Evolutionary conservation across 2,797 vertebrate genomes (phyloP), one percentile per base, ranked within the genome.

Genomic region (Macropus fuliginosus): DNA sequence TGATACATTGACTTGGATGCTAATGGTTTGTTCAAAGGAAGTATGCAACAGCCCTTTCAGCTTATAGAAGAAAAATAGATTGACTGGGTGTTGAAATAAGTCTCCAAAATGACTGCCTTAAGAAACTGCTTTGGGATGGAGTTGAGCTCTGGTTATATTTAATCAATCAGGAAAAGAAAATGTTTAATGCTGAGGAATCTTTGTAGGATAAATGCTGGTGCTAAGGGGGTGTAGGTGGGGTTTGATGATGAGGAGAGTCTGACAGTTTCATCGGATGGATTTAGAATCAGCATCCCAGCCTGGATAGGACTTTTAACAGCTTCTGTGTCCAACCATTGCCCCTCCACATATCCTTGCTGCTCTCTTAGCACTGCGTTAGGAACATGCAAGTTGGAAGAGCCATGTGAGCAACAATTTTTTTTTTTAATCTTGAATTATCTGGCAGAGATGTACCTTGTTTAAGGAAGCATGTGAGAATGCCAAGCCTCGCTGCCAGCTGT

Each of bases 401-500:
- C 55, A 12, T 91, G 81, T 74, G n/a, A 96, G 29, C 5, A 57
- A 24, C 55, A 90, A 21, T 91, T 46, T 87, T 81, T 74, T 74
- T 81, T 87, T 87, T 66, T 4, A 87, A 50, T 46, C 40, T 87
- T 87, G 74, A 56, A 92, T 91, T 54, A 54, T 56, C 96, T 93
- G 91, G 96, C 95, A 95, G 27, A 87, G 56, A 13, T 27, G 5
- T 52, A 66, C 40, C 34, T 93, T 56, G 90, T 62, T 34, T 56
- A 55, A 92, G 97, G 90, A 96, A 96, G 95, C 55, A 50, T 56
- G 87, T 16, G 12, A 90, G 56, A 31, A 21, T 16, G 93, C 97
- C 95, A 94, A 5, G 91, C 81, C 59, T 91, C 74, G 94, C 57
- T 96, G 97, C 96, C 96, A 91, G 91, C n/a, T 95, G 62, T 57